Base-by-base conservation (phyloP, 2,797 vertebrate genomes). In the Oreochromis grahami region DNA sequence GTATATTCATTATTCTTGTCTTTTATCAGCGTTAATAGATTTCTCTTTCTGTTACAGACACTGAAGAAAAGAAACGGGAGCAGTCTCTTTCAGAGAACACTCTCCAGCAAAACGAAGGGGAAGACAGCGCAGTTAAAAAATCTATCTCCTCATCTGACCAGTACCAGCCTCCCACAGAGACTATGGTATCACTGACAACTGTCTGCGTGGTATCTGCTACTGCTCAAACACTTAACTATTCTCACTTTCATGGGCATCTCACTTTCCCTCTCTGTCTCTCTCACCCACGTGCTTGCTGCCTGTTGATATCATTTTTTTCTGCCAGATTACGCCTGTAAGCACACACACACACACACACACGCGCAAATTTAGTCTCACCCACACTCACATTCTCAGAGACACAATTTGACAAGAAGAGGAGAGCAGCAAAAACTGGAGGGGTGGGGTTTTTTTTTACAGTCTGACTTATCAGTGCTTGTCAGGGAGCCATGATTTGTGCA, bases 171-270 rank as follows among this genome's bases (percentile, higher is more conserved):
- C 89, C 88, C 76, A 88, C 84, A 53, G 90, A 94, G 85, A 91
- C 93, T n/a, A 84, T 19, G 94, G 94, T 94, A 94, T 90, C 90
- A 89, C 77, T 87, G 87, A 91, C 82, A 84, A 90, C 88, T 88
- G 86, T 86, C 88, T 91, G 87, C 17, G 76, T 88, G 85, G 65
- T 87, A 79, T 94, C 91, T 87, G 88, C 81, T 87, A 63, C 80
- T 78, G 76, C 90, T 92, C 88, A 78, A 81, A 91, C 91, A 88
- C 89, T 85, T 85, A 12, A 77, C 86, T 79, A 83, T 60, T 90
- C 85, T 91, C 87, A 84, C 80, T 84, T 76, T 36, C 55, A 38
- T 60, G 60, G 43, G 45, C 80, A 43, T 91, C 83, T 89, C 90
- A 86, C 83, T 85, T 86, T 90, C 43, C 52, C 79, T 91, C 82